A percentile compares a stretch with the other conserved stretches of the same genome.
These are phyloP conservation scores for Drosophila setifemur DNA, from an alignment of 1,140 invertebrate species.

Conservation along the genomic window DNA sequence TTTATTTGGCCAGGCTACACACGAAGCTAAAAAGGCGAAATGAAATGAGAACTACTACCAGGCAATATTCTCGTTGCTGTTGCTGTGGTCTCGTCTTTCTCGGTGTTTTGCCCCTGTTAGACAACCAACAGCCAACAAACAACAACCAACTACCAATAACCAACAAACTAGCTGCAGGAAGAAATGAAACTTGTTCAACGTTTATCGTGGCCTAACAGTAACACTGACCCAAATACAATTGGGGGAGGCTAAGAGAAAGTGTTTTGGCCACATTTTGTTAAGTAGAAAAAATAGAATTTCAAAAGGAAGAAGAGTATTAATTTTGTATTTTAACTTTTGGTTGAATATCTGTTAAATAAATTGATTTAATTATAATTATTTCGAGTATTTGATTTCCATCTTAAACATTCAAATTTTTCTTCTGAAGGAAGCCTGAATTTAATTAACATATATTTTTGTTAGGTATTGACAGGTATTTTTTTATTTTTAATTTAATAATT, in stretches of 20 bases:
- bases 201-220: constrained; percentile 37
- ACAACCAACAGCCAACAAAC: constrained; percentile 8
- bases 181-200: constrained; percentile 28
- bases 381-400: too few relatives aligned
- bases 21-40: constrained; percentile 37
- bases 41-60: constrained; percentile 26
- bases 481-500: too few relatives aligned
- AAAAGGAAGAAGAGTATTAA: background rate
- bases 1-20: constrained; percentile 47
- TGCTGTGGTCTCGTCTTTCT: constrained; percentile 8
- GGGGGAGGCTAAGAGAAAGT: too few relatives aligned
- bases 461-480: too few relatives aligned
- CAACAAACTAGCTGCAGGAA: background rate
- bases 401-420: too few relatives aligned
- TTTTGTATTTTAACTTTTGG: background rate
- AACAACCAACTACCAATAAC: constrained; percentile 6
- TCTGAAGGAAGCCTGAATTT: too few relatives aligned
- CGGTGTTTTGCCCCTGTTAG: background rate
- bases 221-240: constrained; percentile 42
- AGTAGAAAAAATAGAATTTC: background rate
- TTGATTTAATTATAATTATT: too few relatives aligned
- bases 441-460: too few relatives aligned
- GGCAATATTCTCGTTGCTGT: constrained; percentile 7
- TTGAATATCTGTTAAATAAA: too few relatives aligned
- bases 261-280: too few relatives aligned